Conservation (phyloP, 64 coral and sea anemone species). For the Dendronephthya gigantea region DNA sequence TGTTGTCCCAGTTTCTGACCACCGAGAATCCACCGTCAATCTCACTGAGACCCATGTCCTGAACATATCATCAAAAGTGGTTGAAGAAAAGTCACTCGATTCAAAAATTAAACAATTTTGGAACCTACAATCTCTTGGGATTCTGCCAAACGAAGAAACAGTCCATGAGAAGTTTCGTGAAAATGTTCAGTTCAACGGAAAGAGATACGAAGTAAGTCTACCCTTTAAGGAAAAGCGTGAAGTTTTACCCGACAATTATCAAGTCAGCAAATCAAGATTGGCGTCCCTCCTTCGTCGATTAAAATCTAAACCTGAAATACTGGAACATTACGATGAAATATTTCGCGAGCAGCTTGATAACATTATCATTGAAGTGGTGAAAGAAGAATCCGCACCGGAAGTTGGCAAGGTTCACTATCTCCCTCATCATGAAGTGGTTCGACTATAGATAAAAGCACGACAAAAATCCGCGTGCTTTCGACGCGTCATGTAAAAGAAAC, state of each 20-base stretch:
- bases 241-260: slow-evolving; percentile 19
- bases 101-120: slow-evolving; percentile 22
- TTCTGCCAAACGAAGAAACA: background rate
- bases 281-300: background rate
- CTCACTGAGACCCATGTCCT: slow-evolving; percentile 39
- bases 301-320: slow-evolving; percentile 13
- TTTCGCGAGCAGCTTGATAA: slow-evolving; percentile 27
- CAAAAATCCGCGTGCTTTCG: background rate
- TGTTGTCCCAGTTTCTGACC: background rate
- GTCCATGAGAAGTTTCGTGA: slow-evolving; percentile 25
- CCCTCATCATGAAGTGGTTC: slow-evolving; percentile 1
- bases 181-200: background rate
- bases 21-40: slow-evolving; percentile 23
- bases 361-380: slow-evolving; percentile 15
- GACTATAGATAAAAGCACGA: background rate
- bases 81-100: background rate
- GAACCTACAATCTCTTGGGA: slow-evolving; percentile 31
- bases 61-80: background rate
- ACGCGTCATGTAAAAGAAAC: too few species aligned
- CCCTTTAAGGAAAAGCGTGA: slow-evolving; percentile 20
- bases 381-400: background rate
- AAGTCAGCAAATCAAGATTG: background rate
- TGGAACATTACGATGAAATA: slow-evolving; percentile 24
- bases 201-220: slow-evolving; percentile 19
- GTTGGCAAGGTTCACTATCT: background rate